A percentile compares a stretch with the other conserved stretches of the same genome.
phyloP scores from a whole-genome alignment of 2,797 vertebrate species.

The Phrynocephalus guinanensis region DNA sequence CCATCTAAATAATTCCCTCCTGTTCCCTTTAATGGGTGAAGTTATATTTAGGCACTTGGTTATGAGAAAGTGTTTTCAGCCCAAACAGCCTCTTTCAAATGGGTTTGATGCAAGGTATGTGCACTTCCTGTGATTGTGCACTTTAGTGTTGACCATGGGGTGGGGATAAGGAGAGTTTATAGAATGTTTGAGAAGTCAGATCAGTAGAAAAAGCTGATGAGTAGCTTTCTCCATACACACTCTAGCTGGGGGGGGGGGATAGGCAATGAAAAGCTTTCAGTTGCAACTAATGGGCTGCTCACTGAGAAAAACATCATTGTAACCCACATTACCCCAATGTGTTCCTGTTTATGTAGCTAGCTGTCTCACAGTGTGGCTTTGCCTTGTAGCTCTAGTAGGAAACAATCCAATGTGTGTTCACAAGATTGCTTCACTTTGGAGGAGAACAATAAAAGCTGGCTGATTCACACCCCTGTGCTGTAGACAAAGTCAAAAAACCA shows the following conservation, averaged over 20 bases:
- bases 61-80: slow-evolving; percentile 9
- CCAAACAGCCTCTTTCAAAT: not conserved
- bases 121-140: slow-evolving; percentile 6
- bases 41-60: not conserved
- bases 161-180: not conserved
- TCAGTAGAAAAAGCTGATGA: not conserved
- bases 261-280: not conserved
- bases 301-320: not conserved
- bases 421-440: not conserved
- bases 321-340: too few species aligned
- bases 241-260: too few species aligned
- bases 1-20: not conserved
- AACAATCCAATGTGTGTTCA: not conserved
- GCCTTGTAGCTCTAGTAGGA: not conserved
- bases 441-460: not conserved
- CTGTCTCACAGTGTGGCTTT: not conserved
- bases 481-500: not conserved
- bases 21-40: not conserved
- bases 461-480: not conserved
- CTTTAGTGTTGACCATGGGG: not conserved
- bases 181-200: not conserved
- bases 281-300: not conserved
- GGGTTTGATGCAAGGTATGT: slow-evolving; percentile 1
- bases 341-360: too few species aligned
- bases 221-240: not conserved